phyloP scores from a whole-genome alignment of 2,797 vertebrate species.

The Lacerta viridis region DNA sequence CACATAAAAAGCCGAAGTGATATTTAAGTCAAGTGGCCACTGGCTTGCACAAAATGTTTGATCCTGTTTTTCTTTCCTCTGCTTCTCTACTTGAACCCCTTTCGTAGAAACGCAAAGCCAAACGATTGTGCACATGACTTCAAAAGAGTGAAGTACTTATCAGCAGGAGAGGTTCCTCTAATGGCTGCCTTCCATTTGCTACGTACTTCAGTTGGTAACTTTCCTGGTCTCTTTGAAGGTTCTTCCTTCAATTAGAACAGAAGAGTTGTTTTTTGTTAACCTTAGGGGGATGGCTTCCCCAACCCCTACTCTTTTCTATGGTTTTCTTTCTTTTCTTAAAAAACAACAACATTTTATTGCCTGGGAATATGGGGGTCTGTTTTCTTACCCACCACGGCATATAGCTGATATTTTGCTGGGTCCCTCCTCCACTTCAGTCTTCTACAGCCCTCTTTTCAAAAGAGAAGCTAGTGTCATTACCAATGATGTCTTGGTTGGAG shows the following conservation, averaged over 20 bases:
- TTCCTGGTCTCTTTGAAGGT: conserved; percentile 42
- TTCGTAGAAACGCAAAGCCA: not conserved
- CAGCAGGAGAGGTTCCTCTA: conserved; percentile 26
- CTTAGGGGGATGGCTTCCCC: not conserved
- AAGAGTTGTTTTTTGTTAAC: not conserved
- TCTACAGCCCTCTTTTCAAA: not conserved
- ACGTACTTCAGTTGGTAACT: conserved; percentile 34
- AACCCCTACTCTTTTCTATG: too few species aligned
- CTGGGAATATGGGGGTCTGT: not conserved
- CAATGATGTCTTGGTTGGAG: not conserved
- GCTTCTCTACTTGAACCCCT: conserved; percentile 3
- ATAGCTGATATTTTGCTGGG: not conserved
- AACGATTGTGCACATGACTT: not conserved
- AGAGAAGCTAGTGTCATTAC: not conserved
- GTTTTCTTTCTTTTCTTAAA: not conserved
- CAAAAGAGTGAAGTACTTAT: conserved; percentile 22
- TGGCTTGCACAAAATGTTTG: conserved; percentile 10
- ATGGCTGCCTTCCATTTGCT: conserved; percentile 12
- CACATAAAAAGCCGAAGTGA: not conserved
- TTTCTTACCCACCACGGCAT: conserved; percentile 10
- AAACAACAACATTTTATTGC: not conserved
- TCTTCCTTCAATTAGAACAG: conserved; percentile 27
- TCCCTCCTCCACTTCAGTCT: fast-evolving
- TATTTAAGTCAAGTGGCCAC: conserved; percentile 7
- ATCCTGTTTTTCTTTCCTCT: not conserved